phyloP scores from a whole-genome alignment of 2,113 vertebrate genomes.

The Pimephales promelas region DNA sequence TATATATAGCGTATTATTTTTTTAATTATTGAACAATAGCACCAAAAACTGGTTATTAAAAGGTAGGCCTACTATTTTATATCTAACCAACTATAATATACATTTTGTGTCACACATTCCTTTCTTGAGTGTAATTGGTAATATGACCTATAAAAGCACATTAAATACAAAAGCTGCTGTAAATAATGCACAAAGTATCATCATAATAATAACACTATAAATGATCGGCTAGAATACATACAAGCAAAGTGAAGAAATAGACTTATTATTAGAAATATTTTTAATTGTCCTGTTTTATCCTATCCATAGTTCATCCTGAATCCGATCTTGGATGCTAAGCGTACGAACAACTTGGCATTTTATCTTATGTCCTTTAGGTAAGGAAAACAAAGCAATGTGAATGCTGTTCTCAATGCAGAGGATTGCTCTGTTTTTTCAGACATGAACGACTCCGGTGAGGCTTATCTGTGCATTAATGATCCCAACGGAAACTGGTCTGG shows the following conservation, averaged over 20 bases:
- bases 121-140: not conserved
- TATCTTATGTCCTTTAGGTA: not conserved
- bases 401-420: not conserved
- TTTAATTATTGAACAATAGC: no score
- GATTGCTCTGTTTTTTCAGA: slow-evolving; percentile 38
- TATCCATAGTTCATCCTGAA: not conserved
- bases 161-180: not conserved
- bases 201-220: not conserved
- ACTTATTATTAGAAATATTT: not conserved
- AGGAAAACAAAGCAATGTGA: not conserved
- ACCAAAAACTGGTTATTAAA: no score
- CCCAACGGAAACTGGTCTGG: slow-evolving; percentile 37
- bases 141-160: not conserved
- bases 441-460: slow-evolving; percentile 64
- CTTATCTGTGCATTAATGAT: slow-evolving; percentile 49
- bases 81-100: no score
- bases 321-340: not conserved
- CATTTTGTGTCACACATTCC: no score
- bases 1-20: no score
- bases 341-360: not conserved
- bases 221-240: not conserved
- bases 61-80: no score
- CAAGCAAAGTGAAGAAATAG: not conserved
- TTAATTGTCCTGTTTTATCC: no score
- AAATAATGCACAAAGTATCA: not conserved